Percentiles rank a stretch among this genome's conserved stretches.
Evolutionary conservation across 2,888 invertebrate genomes (phyloP).

Genomic region (Hymenopus coronatus): DNA sequence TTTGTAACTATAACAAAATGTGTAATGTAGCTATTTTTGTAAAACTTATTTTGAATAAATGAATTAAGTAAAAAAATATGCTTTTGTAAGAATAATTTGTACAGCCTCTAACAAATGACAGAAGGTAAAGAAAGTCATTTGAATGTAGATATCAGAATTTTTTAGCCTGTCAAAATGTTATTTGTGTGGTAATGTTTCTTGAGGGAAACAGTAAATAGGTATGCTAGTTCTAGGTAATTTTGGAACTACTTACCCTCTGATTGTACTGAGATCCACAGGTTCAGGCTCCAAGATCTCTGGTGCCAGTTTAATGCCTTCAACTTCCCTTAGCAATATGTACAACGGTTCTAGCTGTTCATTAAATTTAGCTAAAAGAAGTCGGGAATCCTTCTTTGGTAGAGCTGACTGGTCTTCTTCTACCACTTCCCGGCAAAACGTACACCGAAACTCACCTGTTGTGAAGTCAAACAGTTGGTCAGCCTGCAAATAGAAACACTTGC

Average conservation of each 20-base stretch:
- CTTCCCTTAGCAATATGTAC: constrained; percentile 84
- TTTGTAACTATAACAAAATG: too few relatives aligned
- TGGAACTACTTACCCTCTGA: constrained; percentile 59
- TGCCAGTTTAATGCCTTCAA: constrained; percentile 88
- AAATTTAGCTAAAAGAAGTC: constrained; percentile 84
- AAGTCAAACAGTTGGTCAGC: constrained; percentile 88
- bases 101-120: too few relatives aligned
- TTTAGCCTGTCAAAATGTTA: too few relatives aligned
- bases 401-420: constrained; percentile 95
- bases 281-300: constrained; percentile 94
- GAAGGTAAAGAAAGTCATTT: too few relatives aligned
- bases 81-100: too few relatives aligned
- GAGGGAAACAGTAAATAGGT: too few relatives aligned
- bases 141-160: too few relatives aligned
- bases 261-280: constrained; percentile 83
- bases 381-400: constrained; percentile 88
- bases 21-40: too few relatives aligned
- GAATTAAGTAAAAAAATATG: too few relatives aligned
- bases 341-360: constrained; percentile 92
- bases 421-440: constrained; percentile 83
- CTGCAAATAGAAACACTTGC: constrained; percentile 44
- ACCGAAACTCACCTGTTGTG: constrained; percentile 79
- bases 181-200: too few relatives aligned
- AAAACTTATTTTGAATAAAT: too few relatives aligned
- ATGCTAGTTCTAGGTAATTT: constrained; percentile 8